phyloP scores from a whole-genome alignment of 2,888 invertebrate genomes.

The Macrostomum cliftonense region DNA sequence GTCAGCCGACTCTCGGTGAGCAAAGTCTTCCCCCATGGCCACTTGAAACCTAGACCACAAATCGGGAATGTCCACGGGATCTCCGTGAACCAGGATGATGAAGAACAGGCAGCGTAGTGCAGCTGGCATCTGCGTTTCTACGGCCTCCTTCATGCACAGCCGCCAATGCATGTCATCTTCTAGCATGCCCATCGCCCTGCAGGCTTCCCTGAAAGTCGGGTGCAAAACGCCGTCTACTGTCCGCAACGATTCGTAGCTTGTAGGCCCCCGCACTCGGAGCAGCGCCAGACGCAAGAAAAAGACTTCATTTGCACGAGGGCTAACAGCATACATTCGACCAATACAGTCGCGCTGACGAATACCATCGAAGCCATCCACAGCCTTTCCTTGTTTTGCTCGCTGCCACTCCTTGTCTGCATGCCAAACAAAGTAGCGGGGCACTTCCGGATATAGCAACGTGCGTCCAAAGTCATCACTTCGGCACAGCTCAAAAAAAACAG shows the following conservation, averaged over 20 bases:
- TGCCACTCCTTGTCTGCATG: slow-evolving; percentile 11
- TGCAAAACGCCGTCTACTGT: slow-evolving; percentile 19
- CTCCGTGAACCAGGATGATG: slow-evolving; percentile 11
- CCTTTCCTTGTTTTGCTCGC: slow-evolving; percentile 7
- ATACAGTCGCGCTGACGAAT: slow-evolving; percentile 7
- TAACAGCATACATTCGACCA: slow-evolving; percentile 17
- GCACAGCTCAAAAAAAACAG: slow-evolving; percentile 10
- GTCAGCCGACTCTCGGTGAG: no score
- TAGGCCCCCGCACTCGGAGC: slow-evolving; percentile 9
- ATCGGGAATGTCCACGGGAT: slow-evolving; percentile 10
- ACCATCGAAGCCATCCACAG: slow-evolving; percentile 6
- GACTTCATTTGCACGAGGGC: slow-evolving; percentile 16
- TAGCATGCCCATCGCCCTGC: slow-evolving; percentile 21
- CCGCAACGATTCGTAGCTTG: slow-evolving; percentile 6
- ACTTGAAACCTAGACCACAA: slow-evolving; percentile 13
- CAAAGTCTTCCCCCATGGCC: slow-evolving; percentile 7
- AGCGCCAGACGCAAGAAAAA: slow-evolving; percentile 10
- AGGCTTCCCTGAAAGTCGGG: slow-evolving; percentile 23
- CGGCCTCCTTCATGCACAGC: slow-evolving; percentile 18
- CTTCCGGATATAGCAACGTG: slow-evolving; percentile 11
- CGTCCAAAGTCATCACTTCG: slow-evolving; percentile 10
- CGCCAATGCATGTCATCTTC: slow-evolving; percentile 25
- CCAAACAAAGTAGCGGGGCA: slow-evolving; percentile 15
- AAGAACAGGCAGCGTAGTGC: slow-evolving; percentile 16
- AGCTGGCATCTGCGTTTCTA: slow-evolving; percentile 6